Base-by-base conservation (phyloP, 1,140 invertebrate genomes). In the Parapsyche elsis region DNA sequence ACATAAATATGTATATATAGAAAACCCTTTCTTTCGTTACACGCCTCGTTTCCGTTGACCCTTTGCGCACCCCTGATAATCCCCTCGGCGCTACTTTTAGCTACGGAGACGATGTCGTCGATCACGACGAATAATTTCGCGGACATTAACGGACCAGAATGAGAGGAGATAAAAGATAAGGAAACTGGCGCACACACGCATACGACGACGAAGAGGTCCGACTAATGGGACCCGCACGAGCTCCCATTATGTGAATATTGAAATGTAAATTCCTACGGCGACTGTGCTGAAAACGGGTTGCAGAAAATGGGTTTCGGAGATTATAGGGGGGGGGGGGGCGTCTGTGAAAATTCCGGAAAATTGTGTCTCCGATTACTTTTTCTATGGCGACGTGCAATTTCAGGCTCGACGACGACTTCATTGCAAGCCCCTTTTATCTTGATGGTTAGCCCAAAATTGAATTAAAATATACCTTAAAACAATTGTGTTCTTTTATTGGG, bases 211-310 rank as follows among this genome's bases (percentile, higher is more conserved):
- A 24, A 67, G 64, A 38, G 64, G 64, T 67, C 24, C 64, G 21
- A 67, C 24, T 26, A 24, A 67, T 26, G 64, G 64, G 0, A 4
- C 30, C 30, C 30, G 2, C 1, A 26, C 70, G 30, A 26, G 1
- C 12, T 24, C 10, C 14, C 70, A 45, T 67, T 67, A 14, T 26
- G 70, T 12, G 38, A 49, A 74, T 46, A 74, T 74, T 74, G 71
- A 74, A 74, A 74, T 74, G 71, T 45, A 74, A 74, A 74, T 74
- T 74, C 64, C 30, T 38, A n/a, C 7, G 14, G 57, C 53, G 53
- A 57, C 14, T 57, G 53, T 5, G 53, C 53, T 12, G 16, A 14
- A 14, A n/a, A 14, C 57, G n/a, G 57, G 14, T 57, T 14, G n/a
- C n/a, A n/a, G n/a, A n/a, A n/a, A n/a, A n/a, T n/a, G n/a, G n/a